Base-by-base conservation (phyloP, 2,797 vertebrate species). In the Myripristis jacobus region DNA sequence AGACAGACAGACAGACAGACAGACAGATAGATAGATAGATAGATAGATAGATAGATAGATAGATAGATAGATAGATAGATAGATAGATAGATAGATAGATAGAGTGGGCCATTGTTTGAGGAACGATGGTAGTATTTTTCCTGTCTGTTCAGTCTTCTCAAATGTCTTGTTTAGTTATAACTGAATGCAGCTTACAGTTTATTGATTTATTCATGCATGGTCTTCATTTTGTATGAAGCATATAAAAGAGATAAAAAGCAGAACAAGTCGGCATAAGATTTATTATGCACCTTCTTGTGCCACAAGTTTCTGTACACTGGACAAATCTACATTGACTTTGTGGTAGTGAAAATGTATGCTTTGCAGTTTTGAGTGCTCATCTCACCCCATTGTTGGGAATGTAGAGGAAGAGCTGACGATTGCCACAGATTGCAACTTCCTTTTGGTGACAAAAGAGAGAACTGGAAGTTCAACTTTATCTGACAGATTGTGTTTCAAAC, bases 391-490 rank as follows among this genome's bases (percentile, higher is more conserved):
- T 58, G 63, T 11, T 54, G 31, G 62, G 59, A 19, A 63, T 70
- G 31, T 50, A 70, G 82, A 78, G 85, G 84, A 88, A 85, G 80
- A 62, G 29, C 44, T 22, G 11, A n/a, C 58, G 85, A 84, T 91
- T 90, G 68, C 79, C 47, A 85, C 77, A 90, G 31, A 80, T 43
- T 61, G 10, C 0, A 76, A 86, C 87, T 90, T 91, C 87, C 87
- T 63, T 64, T 67, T 21, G 59, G 53, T 41, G 55, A 66, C 18
- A 76, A 57, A 81, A 82, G 1, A 63, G 75, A 85, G 87, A 92
- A 91, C 82, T 80, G 66, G 77, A 83, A 79, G 74, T 89, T 81
- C 62, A 73, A 54, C 73, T 79, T 86, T 46, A 64, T 53, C 54
- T 77, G 47, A 52, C 29, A 15, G n/a, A 36, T 46, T 61, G 34